Percentiles rank a stretch among this genome's conserved stretches.
phyloP scores from a whole-genome alignment of 1,140 invertebrate species.

The Orussus abietinus region DNA sequence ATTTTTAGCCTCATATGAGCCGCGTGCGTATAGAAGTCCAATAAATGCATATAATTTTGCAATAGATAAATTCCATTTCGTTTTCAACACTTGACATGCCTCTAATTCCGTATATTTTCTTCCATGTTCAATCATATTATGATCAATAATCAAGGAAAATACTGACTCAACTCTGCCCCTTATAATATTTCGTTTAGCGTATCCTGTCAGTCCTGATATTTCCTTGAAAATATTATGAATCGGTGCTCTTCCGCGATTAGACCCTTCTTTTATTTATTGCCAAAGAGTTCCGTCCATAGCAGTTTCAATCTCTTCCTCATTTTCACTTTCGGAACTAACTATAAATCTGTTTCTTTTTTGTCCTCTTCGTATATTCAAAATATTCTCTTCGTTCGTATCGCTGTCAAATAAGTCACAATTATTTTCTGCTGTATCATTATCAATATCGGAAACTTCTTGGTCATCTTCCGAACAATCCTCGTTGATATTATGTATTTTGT shows the following conservation, averaged over 20 bases:
- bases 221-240: constrained; percentile 24
- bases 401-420: constrained; percentile 11
- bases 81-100: constrained; percentile 17
- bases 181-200: constrained; percentile 16
- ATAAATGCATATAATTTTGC: constrained; percentile 30
- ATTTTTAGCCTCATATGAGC: constrained; percentile 29
- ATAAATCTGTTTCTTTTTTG: constrained; percentile 1
- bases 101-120: constrained; percentile 24
- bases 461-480: constrained; percentile 9
- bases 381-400: constrained; percentile 9
- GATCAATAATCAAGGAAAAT: constrained; percentile 24
- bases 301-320: constrained; percentile 10
- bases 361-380: constrained; percentile 8
- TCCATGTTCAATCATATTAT: constrained; percentile 21
- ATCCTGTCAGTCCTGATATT: constrained; percentile 19
- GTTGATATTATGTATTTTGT: constrained; percentile 10
- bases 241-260: constrained; percentile 14
- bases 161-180: constrained; percentile 13
- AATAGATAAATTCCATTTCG: constrained; percentile 21
- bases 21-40: constrained; percentile 30
- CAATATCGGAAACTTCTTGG: constrained; percentile 6
- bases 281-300: constrained; percentile 18
- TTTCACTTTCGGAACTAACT: constrained; percentile 15
- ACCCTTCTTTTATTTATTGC: constrained; percentile 15
- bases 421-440: constrained; percentile 7